Evolutionary conservation across 2,888 invertebrate genomes (phyloP), one percentile per base, ranked within the genome.

Genomic region (Dynastes tityus): DNA sequence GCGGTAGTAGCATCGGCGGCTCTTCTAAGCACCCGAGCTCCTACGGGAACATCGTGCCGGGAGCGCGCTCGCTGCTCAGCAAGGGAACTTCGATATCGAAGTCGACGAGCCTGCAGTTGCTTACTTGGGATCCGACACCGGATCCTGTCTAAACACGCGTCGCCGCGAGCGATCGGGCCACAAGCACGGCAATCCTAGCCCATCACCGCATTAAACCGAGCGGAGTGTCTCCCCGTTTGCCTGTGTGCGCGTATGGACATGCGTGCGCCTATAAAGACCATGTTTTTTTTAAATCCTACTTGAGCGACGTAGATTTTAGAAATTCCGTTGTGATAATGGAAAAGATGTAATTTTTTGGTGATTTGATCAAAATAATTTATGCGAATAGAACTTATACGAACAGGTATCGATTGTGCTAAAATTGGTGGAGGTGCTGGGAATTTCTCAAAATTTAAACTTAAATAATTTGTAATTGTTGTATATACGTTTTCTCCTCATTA

Each of bases 71-170:
- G 65, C 81, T 83, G 8, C 82, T 82, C n/a, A 84, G 84, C 40
- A 84, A 83, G 55, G 83, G 82, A 8, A 81, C 85, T 0, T 81
- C 84, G 6, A 80, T 88, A 58, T 86, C 85, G 78, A 89, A 88
- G 82, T 88, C 88, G 5, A 88, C 89, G 3, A 89, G 89, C 82
- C 82, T 89, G 68, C 89, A 89, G 82, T 82, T 89, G 78, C 82
- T 89, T 49, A 89, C 89, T 2, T 89, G 89, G 89, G 89, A 89
- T 79, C 88, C 89, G 5, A 84, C 87, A 5, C 89, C 89, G 11
- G 88, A 89, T 83, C 83, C 88, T 2, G 89, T 89, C 75, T 89
- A 88, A 87, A 81, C 29, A 32, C 32, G 58, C 32, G 13, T 4
- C 29, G 29, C 13, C 32, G n/a, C 37, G 37, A 45, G 29, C 29